These are phyloP conservation scores for Pipa parva DNA, from an alignment of 2,113 vertebrate genomes.

Conservation along the genomic window DNA sequence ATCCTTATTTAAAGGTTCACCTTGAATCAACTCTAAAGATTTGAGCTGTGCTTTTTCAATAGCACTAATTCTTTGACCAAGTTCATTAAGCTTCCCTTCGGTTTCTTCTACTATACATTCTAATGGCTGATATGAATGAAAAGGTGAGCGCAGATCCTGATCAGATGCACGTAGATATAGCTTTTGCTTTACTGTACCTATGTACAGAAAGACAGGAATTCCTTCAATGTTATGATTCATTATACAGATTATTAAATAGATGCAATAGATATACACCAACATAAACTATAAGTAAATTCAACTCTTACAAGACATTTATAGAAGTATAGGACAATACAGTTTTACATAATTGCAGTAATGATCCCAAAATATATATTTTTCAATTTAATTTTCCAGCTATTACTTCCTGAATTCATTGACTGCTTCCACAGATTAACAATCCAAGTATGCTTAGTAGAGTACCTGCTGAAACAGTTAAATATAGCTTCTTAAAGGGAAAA, in stretches of 20 bases:
- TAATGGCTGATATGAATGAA: constrained; percentile 95
- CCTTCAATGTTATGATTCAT: too few species aligned
- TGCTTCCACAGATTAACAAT: too few species aligned
- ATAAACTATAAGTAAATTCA: too few species aligned
- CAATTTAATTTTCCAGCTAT: too few species aligned
- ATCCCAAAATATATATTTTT: too few species aligned
- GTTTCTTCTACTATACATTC: constrained; percentile 99
- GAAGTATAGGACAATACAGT: too few species aligned
- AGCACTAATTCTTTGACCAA: constrained; percentile 98
- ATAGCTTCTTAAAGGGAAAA: too few species aligned
- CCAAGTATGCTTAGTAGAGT: too few species aligned
- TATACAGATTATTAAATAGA: constrained; percentile 75
- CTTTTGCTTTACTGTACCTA: constrained; percentile 92
- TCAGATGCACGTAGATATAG: constrained; percentile 88
- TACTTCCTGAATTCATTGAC: too few species aligned
- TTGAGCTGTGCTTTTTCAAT: constrained; percentile 98
- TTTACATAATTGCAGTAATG: too few species aligned
- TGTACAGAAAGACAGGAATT: constrained; percentile 73
- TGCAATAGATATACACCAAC: constrained; percentile 23
- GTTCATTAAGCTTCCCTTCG: constrained; percentile 97
- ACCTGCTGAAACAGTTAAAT: too few species aligned
- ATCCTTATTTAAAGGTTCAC: constrained; percentile 99
- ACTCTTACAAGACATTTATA: too few species aligned
- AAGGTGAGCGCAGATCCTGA: constrained; percentile 87
- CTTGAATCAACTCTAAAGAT: constrained; percentile 98